Conservation (phyloP, 2,797 vertebrate species). For the Amazona ochrocephala region DNA sequence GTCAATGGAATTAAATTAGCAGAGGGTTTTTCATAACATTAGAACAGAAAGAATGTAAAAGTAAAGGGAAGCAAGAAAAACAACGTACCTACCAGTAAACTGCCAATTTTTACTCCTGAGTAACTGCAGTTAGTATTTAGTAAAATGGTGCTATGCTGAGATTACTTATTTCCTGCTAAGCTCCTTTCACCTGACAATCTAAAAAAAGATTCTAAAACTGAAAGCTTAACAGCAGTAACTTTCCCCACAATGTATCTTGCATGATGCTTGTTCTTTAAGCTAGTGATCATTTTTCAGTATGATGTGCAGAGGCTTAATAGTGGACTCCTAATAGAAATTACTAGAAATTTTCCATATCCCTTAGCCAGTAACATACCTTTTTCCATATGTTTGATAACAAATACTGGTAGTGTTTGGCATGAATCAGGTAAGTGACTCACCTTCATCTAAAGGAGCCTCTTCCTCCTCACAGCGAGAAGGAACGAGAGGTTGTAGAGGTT, state of each 20-base stretch:
- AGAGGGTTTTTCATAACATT: background rate
- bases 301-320: background rate
- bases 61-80: background rate
- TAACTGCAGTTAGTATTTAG: background rate
- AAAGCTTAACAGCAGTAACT: background rate
- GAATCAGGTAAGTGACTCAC: slow-evolving; percentile 75
- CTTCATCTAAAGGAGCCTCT: slow-evolving; percentile 80
- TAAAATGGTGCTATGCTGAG: background rate
- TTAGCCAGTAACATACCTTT: background rate
- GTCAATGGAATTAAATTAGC: background rate
- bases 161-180: background rate
- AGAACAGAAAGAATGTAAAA: background rate
- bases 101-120: background rate
- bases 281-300: background rate
- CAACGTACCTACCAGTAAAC: background rate
- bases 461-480: slow-evolving; percentile 89
- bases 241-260: fast-evolving
- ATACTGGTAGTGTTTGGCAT: background rate
- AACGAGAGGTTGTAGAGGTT: slow-evolving; percentile 90
- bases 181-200: background rate
- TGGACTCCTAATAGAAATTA: background rate
- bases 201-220: background rate
- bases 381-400: background rate
- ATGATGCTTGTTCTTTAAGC: background rate
- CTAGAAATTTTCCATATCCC: background rate